Base-by-base conservation (phyloP, 2,797 vertebrate species). In the Rousettus madagascariensis region DNA sequence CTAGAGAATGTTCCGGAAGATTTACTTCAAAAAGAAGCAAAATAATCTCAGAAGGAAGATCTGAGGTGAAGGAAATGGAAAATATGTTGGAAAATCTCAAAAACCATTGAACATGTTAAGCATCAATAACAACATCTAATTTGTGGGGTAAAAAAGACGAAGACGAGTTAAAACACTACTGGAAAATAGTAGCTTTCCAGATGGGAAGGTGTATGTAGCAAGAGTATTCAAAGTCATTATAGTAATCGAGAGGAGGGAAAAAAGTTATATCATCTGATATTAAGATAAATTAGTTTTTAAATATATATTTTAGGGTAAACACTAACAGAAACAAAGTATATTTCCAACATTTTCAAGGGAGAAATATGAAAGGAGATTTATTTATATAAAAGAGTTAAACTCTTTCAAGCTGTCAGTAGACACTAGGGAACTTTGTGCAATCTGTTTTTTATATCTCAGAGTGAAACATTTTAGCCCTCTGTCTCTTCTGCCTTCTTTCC, bases 221-320 rank as follows among this genome's bases (percentile, higher is more conserved):
- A 33, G 94, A 75, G 20, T 43, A 24, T 36, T 71, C 65, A 46
- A 41, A 77, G 33, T 82, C 49, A 8, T 88, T 91, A 63, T 38
- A 87, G 75, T 87, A 90, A 65, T 2, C 71, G 83, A 86, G 36
- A 77, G 15, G 17, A 75, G 10, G 24, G 28, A 38, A 33, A 46
- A 30, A 68, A 28, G 16, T 74, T 80, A 36, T 86, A 63, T 71
- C n/a, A 65, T 78, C 55, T 61, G 53, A 72, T 68, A 68, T 79
- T 88, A 77, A 91, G n/a, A 46, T 69, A 91, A 95, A 59, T 57
- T 36, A 55, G 30, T 82, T 91, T 95, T 61, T 61, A 2, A 49
- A 49, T 17, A 49, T 93, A 33, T 72, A 78, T 85, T 95, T 94
- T 82, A 61, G 49, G 7, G 22, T 11, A 85, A 69, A 82, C 49